These are phyloP conservation scores for Neolamprologus brichardi DNA, from an alignment of 2,113 vertebrate genomes.

Conservation along the genomic window DNA sequence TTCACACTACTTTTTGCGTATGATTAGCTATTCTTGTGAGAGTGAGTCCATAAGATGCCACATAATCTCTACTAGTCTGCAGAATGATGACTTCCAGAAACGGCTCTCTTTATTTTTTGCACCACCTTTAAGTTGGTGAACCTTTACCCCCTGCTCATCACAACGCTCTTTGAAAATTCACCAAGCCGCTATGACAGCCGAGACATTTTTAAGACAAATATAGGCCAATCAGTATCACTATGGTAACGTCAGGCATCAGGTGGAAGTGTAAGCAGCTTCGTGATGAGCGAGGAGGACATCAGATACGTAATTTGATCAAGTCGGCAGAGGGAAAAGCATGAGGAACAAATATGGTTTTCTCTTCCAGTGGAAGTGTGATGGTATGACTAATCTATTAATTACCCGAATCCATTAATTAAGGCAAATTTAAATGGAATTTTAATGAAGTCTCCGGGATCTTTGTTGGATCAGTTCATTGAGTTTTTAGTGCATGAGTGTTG, in stretches of 20 bases:
- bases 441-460: not conserved
- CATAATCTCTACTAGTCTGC: not conserved
- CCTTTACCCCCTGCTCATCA: conserved; percentile 14
- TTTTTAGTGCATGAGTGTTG: not conserved
- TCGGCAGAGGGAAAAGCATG: not conserved
- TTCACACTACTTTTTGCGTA: not conserved
- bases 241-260: conserved; percentile 60
- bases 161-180: not conserved
- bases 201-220: conserved; percentile 54
- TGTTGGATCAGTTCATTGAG: not conserved
- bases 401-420: conserved; percentile 3
- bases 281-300: conserved; percentile 11
- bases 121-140: not conserved
- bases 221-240: conserved; percentile 57
- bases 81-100: not conserved
- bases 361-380: not conserved
- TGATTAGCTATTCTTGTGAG: not conserved
- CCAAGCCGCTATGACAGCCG: not conserved
- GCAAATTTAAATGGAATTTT: conserved; percentile 1
- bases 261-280: conserved; percentile 44
- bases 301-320: conserved; percentile 42
- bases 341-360: conserved; percentile 21
- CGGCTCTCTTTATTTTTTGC: not conserved
- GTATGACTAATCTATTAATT: conserved; percentile 25
- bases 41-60: not conserved